phyloP scores from a whole-genome alignment of 2,113 vertebrate species.

The Sphaerodactylus townsendi region DNA sequence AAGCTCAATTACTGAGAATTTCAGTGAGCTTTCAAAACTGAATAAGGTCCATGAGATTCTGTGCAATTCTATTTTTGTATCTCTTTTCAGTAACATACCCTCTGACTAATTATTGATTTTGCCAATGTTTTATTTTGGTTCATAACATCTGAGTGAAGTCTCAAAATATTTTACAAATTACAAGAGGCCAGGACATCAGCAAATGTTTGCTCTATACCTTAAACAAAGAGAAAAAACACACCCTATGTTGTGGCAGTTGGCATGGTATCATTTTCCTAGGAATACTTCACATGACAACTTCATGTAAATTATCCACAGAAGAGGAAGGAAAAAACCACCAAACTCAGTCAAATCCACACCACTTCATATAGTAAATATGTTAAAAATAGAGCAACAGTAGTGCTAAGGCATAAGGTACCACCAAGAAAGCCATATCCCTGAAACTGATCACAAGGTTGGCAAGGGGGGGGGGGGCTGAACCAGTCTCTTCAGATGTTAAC shows the following conservation, averaged over 20 bases:
- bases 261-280: conserved; percentile 59
- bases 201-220: conserved; percentile 22
- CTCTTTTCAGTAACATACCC: neutral
- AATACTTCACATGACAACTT: conserved; percentile 46
- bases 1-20: neutral
- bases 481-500: neutral
- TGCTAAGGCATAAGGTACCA: neutral
- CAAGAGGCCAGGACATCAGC: neutral
- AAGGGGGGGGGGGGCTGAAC: neutral
- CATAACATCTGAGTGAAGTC: neutral
- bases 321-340: neutral
- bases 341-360: neutral
- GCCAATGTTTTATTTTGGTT: neutral
- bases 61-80: neutral
- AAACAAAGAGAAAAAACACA: conserved; percentile 60
- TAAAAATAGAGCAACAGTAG: neutral
- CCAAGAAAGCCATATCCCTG: neutral
- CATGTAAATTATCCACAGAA: conserved; percentile 42
- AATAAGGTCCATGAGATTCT: neutral
- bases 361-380: neutral
- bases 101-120: neutral
- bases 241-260: conserved; percentile 65
- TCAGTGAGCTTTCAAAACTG: neutral
- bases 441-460: neutral
- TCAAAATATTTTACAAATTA: conserved; percentile 14